Percentiles rank a stretch among this genome's conserved stretches.
Evolutionary conservation across 92 coral and sea anemone species (phyloP).

Genomic region (Desmophyllum pertusum): DNA sequence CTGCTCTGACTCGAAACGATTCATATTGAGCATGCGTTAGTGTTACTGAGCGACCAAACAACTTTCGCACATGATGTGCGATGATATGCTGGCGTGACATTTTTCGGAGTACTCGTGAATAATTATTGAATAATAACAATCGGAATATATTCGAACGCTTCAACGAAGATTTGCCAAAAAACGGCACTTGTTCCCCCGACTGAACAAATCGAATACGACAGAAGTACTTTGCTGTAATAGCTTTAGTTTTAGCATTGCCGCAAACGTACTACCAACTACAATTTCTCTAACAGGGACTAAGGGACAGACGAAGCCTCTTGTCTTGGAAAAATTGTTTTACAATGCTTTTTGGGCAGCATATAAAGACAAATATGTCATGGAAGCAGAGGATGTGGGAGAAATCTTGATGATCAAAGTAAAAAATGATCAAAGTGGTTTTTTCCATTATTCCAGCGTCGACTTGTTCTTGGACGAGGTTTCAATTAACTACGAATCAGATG

Average conservation of each 20-base stretch:
- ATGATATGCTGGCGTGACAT: no score
- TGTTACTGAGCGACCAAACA: no score
- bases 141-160: no score
- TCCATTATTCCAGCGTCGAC: slow-evolving; percentile 45
- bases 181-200: no score
- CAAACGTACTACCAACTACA: background rate
- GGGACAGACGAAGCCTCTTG: slow-evolving; percentile 72
- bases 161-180: no score
- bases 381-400: slow-evolving; percentile 87
- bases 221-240: no score
- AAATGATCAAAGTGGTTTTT: slow-evolving; percentile 55
- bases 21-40: no score
- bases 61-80: no score
- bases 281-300: slow-evolving; percentile 50
- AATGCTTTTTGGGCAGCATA: slow-evolving; percentile 69
- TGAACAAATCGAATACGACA: no score
- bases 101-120: no score
- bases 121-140: no score
- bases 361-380: slow-evolving; percentile 66
- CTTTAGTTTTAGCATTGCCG: background rate
- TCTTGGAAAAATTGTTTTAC: slow-evolving; percentile 65
- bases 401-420: slow-evolving; percentile 65
- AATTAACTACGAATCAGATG: slow-evolving; percentile 36
- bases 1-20: no score
- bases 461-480: slow-evolving; percentile 80